phyloP scores from a whole-genome alignment of 2,113 vertebrate species.

The Rhinopithecus roxellana region DNA sequence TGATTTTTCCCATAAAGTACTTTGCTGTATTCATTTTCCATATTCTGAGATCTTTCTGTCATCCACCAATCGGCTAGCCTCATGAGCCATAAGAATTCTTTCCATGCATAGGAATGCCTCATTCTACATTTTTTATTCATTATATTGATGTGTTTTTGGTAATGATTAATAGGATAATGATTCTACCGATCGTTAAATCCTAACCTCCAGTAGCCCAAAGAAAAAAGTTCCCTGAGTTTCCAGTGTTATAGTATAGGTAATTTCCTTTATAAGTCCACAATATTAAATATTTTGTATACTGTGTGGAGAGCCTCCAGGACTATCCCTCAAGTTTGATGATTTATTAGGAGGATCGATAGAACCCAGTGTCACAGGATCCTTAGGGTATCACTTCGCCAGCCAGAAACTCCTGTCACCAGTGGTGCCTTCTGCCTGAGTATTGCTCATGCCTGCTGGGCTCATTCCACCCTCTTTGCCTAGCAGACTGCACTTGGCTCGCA shows the following conservation, averaged over 20 bases:
- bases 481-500: too few species aligned
- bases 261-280: conserved; percentile 11
- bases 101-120: not conserved
- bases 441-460: too few species aligned
- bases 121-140: not conserved
- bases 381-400: too few species aligned
- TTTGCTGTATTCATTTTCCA: not conserved
- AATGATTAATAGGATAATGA: not conserved
- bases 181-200: not conserved
- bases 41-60: conserved; percentile 2
- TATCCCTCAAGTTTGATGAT: not conserved
- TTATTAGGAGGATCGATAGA: not conserved
- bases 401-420: too few species aligned
- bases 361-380: not conserved
- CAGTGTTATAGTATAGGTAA: not conserved
- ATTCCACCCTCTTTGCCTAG: too few species aligned
- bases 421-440: too few species aligned
- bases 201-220: not conserved
- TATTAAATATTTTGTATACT: not conserved
- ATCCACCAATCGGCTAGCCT: not conserved
- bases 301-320: not conserved
- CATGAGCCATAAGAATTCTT: not conserved
- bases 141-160: conserved; percentile 22
- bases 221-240: not conserved
- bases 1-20: not conserved